phyloP scores from a whole-genome alignment of 2,888 invertebrate species.

The Sarcophaga variegata region DNA sequence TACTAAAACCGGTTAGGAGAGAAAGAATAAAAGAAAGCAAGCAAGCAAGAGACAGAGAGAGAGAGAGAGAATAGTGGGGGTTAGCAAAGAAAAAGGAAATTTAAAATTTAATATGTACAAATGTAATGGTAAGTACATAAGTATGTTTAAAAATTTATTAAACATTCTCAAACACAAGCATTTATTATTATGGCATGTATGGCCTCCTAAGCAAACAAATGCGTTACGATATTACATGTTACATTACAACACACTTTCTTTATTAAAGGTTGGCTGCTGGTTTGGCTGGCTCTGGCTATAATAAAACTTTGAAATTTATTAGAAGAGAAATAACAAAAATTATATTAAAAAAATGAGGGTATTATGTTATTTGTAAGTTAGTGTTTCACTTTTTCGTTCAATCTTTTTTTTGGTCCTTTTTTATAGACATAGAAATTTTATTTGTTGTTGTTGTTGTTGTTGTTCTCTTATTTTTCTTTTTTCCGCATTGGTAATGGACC shows the following conservation, averaged over 20 bases:
- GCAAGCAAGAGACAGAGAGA: background rate
- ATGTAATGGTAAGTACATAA: background rate
- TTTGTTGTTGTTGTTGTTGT: too few species aligned
- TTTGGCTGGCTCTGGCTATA: background rate
- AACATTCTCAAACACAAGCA: background rate
- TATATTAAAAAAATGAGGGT: slow-evolving; percentile 7
- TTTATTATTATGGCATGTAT: background rate
- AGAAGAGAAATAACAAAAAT: background rate
- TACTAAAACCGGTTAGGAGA: too few species aligned
- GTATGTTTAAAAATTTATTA: background rate
- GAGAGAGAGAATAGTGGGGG: background rate
- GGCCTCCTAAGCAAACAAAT: background rate
- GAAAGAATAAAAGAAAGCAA: background rate
- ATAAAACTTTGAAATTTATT: slow-evolving; percentile 35
- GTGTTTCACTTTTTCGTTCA: background rate
- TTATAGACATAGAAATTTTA: slow-evolving; percentile 17
- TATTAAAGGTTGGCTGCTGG: too few species aligned
- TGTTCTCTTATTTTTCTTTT: background rate
- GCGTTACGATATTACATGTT: background rate
- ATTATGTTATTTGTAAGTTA: slow-evolving; percentile 42
- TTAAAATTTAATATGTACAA: slow-evolving; percentile 23
- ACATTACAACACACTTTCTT: background rate
- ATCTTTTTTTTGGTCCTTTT: background rate
- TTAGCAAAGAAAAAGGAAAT: background rate
- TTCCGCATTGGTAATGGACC: slow-evolving; percentile 46